phyloP scores from a whole-genome alignment of 1,140 invertebrate genomes.

The Coelopa frigida region DNA sequence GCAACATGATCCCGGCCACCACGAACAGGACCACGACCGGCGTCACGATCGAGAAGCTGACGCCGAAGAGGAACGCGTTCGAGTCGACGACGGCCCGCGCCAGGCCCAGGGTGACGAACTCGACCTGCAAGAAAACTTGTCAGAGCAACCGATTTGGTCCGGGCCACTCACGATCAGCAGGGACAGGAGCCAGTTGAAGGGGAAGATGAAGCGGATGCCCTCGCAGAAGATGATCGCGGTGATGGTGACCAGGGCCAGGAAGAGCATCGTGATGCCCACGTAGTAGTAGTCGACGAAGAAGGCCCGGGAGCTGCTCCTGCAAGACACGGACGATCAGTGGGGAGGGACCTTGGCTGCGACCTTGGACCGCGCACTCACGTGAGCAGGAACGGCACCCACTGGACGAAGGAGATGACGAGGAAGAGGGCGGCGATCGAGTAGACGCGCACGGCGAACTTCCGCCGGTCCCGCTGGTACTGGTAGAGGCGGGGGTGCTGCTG shows the following conservation, averaged over 20 bases:
- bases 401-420: not conserved
- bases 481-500: not conserved
- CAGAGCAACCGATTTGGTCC: not conserved
- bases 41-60: constrained; percentile 5
- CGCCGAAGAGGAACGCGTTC: not conserved
- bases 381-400: constrained; percentile 3
- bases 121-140: constrained; percentile 1
- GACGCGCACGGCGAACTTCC: not conserved
- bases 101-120: constrained; percentile 1
- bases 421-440: constrained; percentile 1
- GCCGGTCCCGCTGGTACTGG: constrained; percentile 5
- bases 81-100: constrained; percentile 4
- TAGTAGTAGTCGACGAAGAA: constrained; percentile 1
- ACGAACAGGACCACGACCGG: constrained; percentile 32
- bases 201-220: not conserved
- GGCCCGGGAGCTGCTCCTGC: not conserved
- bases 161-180: constrained; percentile 2
- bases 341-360: not conserved
- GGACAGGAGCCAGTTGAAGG: constrained; percentile 5
- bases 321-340: not conserved
- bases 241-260: constrained; percentile 1
- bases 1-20: constrained; percentile 33
- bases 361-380: not conserved
- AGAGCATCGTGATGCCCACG: not conserved
- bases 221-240: constrained; percentile 3